Evolutionary conservation across 1,140 invertebrate genomes (phyloP), one percentile per base, ranked within the genome.

Genomic region (Sycophaga agraensis): DNA sequence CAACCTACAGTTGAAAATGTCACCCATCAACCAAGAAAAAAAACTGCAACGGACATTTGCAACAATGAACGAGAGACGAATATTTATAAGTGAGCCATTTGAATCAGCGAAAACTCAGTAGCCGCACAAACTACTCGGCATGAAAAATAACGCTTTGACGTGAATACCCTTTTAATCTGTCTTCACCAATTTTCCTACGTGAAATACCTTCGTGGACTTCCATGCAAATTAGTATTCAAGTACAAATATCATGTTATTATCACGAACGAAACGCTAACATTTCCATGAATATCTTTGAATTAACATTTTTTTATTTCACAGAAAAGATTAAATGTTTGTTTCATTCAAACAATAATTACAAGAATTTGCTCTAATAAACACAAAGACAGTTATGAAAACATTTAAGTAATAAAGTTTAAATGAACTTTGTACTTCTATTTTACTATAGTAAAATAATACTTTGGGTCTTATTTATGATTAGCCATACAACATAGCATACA

Each of bases 151-250:
- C 26, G 43, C 14, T 56, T 56, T 19, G 11, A 6, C 19, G 28
- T 56, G 45, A 45, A 56, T 45, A 34, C 54, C n/a, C 54, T 57
- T 57, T 57, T 57, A 57, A 57, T 57, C 55, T 37, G 21, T 43
- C 55, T 48, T 46, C 3, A 14, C 43, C 42, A 57, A 57, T 57
- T 57, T 48, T 26, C 42, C n/a, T n/a, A 24, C 34, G 26, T 37
- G 22, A 46, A 57, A 57, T 48, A 16, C 31, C 55, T 21, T 34
- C 46, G 43, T 45, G 43, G 11, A n/a, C 28, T 17, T 21, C 2
- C 42, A 31, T 46, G n/a, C n/a, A 57, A 46, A 37, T 57, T 57
- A 8, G 7, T 31, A 45, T 48, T 56, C 39, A 37, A 19, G 31
- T 42, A 34, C 42, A 48, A 57, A 57, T 46, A 37, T 31, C 12